Evolutionary conservation across 2,797 vertebrate genomes (phyloP).

Genomic region (Morelia viridis): DNA sequence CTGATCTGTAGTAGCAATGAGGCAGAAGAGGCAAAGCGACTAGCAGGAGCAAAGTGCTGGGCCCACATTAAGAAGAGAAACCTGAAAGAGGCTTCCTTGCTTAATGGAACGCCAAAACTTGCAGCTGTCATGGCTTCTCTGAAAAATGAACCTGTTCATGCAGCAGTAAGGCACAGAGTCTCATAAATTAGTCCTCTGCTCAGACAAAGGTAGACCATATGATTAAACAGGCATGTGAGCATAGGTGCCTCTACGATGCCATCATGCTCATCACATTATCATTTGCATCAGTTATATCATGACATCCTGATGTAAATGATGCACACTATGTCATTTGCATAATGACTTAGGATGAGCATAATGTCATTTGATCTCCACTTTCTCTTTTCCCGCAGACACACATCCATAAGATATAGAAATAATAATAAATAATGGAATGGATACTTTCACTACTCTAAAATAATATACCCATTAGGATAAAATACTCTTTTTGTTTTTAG

Average conservation of each 20-base stretch:
- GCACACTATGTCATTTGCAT: background rate
- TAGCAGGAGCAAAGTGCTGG: background rate
- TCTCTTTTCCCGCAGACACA: background rate
- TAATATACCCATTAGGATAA: constrained; percentile 36
- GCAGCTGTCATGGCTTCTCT: background rate
- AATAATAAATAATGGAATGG: background rate
- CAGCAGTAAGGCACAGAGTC: background rate
- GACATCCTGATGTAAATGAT: background rate
- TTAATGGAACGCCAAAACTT: background rate
- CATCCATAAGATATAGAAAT: background rate
- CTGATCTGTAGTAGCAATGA: background rate
- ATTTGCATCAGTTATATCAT: background rate
- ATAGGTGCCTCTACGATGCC: background rate
- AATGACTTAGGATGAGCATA: background rate
- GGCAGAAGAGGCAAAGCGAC: background rate
- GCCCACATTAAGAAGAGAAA: background rate
- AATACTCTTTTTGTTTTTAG: constrained; percentile 47
- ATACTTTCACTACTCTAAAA: background rate
- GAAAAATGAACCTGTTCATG: background rate
- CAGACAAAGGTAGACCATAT: too few relatives aligned
- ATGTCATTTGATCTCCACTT: background rate
- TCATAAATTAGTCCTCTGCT: background rate
- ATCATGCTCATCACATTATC: too few relatives aligned
- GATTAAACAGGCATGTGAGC: background rate
- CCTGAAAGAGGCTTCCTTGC: background rate